Evolutionary conservation across 2,888 invertebrate genomes (phyloP).

Genomic region (Ptilodon capucinus): DNA sequence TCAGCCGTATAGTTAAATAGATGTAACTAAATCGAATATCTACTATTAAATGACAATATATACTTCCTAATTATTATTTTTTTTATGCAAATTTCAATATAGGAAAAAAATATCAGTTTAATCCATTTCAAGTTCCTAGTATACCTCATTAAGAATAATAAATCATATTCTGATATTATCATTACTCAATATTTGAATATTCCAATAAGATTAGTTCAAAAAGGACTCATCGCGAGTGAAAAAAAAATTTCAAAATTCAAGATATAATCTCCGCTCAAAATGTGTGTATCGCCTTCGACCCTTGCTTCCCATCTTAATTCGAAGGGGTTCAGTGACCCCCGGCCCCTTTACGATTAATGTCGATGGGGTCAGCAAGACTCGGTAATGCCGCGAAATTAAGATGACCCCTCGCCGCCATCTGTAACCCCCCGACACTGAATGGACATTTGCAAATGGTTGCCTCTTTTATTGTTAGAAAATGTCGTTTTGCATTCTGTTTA

Average conservation of each 20-base stretch:
- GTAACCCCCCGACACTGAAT: conserved; percentile 50
- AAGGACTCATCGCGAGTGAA: too few species aligned
- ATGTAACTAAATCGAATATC: too few species aligned
- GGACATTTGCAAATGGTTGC: conserved; percentile 40
- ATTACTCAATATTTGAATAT: too few species aligned
- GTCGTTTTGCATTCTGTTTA: conserved; percentile 35
- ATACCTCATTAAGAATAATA: too few species aligned
- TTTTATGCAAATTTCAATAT: too few species aligned
- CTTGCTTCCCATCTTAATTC: conserved; percentile 70
- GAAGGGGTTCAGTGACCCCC: conserved; percentile 63
- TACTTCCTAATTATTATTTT: too few species aligned
- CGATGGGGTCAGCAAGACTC: conserved; percentile 73
- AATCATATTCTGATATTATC: too few species aligned
- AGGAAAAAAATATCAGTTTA: too few species aligned
- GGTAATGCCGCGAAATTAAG: conserved; percentile 78
- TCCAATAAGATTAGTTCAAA: too few species aligned
- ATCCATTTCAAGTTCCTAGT: too few species aligned
- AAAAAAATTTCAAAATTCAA: neutral
- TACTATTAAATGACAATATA: conserved; percentile 5
- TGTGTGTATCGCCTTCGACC: conserved; percentile 56
- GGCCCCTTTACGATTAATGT: conserved; percentile 76
- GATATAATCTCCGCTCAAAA: neutral
- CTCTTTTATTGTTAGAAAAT: conserved; percentile 44
- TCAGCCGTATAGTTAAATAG: too few species aligned
- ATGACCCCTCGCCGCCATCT: conserved; percentile 69